A percentile compares a stretch with the other conserved stretches of the same genome.
Conservation (phyloP, 2,797 vertebrate species). For the Centropyge bicolor region DNA sequence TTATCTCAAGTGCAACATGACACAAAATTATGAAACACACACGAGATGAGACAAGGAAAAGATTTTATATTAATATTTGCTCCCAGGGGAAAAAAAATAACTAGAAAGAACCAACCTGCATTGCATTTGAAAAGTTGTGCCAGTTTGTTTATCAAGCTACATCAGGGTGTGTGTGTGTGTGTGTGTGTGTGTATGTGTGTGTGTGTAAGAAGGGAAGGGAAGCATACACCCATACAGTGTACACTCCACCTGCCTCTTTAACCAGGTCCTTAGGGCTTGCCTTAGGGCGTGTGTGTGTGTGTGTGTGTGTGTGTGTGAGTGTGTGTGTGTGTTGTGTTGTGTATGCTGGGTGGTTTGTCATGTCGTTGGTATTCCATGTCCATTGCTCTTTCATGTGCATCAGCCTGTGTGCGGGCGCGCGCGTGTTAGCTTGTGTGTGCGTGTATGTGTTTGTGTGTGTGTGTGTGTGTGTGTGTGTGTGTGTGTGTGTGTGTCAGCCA, state of each 20-base stretch:
- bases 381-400: conserved; percentile 54
- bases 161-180: not conserved
- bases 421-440: conserved; percentile 27
- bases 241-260: conserved; percentile 44
- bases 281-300: conserved; percentile 23
- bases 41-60: not conserved
- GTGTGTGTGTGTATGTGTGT: conserved; percentile 7
- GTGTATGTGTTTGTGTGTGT: conserved; percentile 23
- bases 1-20: not conserved
- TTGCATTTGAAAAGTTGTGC: not conserved
- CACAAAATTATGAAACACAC: not conserved
- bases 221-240: conserved; percentile 7
- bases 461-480: conserved; percentile 32
- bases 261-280: conserved; percentile 51
- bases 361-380: conserved; percentile 54
- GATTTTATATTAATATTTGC: not conserved
- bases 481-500: conserved; percentile 26
- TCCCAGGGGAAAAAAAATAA: not conserved
- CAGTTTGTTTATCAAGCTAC: conserved; percentile 26
- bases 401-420: conserved; percentile 8
- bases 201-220: conserved; percentile 6
- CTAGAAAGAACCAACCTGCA: not conserved
- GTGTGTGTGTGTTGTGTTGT: conserved; percentile 25
- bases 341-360: conserved; percentile 43
- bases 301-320: conserved; percentile 29